These are phyloP conservation scores for Aporophyla nigra DNA, from an alignment of 2,888 invertebrate species.

Conservation along the genomic window DNA sequence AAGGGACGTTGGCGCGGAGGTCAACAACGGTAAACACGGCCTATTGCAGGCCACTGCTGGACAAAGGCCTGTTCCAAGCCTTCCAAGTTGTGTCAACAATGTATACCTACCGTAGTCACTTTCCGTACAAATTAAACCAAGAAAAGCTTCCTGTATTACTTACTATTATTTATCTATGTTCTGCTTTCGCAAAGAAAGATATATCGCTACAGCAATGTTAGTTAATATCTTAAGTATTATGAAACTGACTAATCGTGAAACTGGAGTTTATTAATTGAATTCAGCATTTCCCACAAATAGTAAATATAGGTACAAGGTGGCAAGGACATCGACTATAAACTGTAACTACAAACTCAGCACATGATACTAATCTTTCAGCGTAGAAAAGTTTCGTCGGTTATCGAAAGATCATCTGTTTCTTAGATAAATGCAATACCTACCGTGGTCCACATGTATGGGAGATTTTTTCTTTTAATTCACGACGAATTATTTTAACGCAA, in stretches of 20 bases:
- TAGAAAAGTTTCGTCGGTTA: no score
- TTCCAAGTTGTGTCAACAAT: conserved; percentile 24
- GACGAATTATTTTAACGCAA: no score
- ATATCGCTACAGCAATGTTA: background rate
- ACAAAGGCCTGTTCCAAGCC: conserved; percentile 23
- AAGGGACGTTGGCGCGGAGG: conserved; percentile 36
- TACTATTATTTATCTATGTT: background rate
- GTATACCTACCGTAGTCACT: background rate
- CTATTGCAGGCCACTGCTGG: conserved; percentile 18
- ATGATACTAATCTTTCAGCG: no score
- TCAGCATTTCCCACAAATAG: background rate
- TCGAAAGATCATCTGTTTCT: no score
- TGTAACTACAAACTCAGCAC: no score
- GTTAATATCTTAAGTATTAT: conserved; percentile 1
- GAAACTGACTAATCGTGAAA: conserved; percentile 2
- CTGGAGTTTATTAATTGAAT: background rate
- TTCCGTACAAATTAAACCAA: conserved; percentile 21
- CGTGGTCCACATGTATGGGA: no score
- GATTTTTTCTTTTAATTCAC: no score
- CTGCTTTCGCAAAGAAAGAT: background rate
- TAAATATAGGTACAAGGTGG: no score
- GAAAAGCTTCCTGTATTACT: background rate
- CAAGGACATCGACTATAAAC: no score
- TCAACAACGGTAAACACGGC: conserved; percentile 14
- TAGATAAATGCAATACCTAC: no score